Evolutionary conservation across 2,113 vertebrate species (phyloP).

Genomic region (Bos javanicus): DNA sequence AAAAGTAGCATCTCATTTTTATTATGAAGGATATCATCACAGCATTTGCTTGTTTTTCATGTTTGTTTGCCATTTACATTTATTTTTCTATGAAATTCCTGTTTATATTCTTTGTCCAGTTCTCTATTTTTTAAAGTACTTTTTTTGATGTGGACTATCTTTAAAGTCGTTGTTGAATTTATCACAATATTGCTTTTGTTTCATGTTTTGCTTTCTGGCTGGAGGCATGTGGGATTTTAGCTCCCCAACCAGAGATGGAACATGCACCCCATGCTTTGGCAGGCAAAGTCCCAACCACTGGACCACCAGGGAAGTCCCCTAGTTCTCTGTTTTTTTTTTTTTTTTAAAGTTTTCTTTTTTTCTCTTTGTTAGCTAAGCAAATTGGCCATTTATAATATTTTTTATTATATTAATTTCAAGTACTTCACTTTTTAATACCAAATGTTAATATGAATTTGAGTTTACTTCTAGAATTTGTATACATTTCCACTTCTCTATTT

Average conservation of each 20-base stretch:
- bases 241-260: background rate
- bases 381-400: background rate
- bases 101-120: background rate
- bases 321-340: background rate
- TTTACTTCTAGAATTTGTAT: background rate
- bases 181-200: background rate
- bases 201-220: background rate
- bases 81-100: conserved; percentile 5
- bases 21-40: background rate
- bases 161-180: background rate
- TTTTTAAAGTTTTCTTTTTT: background rate
- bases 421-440: background rate
- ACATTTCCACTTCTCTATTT: background rate
- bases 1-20: background rate
- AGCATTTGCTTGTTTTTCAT: background rate
- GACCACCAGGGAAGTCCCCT: background rate
- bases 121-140: background rate
- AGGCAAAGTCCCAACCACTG: background rate
- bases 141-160: background rate
- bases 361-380: background rate
- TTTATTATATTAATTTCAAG: background rate
- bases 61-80: background rate
- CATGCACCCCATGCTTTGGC: background rate
- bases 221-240: background rate
- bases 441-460: background rate